Conservation (phyloP, 1,140 invertebrate genomes). For the Adelges cooleyi region DNA sequence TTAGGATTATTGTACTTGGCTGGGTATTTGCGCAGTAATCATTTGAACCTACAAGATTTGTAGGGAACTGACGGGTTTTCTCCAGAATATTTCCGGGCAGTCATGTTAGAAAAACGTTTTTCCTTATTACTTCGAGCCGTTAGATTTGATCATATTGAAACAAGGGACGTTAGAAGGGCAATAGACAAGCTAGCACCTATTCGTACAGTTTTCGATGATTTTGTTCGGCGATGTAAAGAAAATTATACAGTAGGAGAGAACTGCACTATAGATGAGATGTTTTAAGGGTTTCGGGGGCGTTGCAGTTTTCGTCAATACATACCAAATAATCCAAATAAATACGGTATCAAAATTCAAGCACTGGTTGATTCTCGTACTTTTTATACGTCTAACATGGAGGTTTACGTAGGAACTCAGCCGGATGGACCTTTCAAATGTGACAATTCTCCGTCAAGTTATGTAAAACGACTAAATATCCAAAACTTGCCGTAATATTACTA, state of each 20-base stretch:
- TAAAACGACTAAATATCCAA: constrained; percentile 31
- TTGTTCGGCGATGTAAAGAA: background rate
- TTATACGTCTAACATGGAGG: constrained; percentile 36
- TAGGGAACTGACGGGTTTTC: constrained; percentile 34
- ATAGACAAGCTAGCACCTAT: background rate
- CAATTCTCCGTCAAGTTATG: constrained; percentile 30
- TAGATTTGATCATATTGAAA: constrained; percentile 34
- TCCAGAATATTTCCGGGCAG: constrained; percentile 31
- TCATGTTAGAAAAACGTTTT: constrained; percentile 34
- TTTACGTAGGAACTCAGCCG: constrained; percentile 37
- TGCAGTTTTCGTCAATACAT: constrained; percentile 38
- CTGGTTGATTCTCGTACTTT: constrained; percentile 35
- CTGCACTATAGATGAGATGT: constrained; percentile 38
- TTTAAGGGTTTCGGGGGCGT: constrained; percentile 37
- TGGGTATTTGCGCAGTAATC: constrained; percentile 32
- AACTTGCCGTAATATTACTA: constrained; percentile 35
- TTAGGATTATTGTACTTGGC: constrained; percentile 31
- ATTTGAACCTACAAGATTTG: constrained; percentile 34
- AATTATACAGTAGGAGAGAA: background rate
- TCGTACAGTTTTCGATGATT: background rate
- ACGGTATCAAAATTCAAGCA: constrained; percentile 40
- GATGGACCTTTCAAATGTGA: constrained; percentile 35
- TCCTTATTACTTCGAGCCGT: constrained; percentile 33
- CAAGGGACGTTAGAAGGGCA: constrained; percentile 31
- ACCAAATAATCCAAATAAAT: constrained; percentile 35